phyloP scores from a whole-genome alignment of 2,797 vertebrate genomes.

The Xenopus petersii region DNA sequence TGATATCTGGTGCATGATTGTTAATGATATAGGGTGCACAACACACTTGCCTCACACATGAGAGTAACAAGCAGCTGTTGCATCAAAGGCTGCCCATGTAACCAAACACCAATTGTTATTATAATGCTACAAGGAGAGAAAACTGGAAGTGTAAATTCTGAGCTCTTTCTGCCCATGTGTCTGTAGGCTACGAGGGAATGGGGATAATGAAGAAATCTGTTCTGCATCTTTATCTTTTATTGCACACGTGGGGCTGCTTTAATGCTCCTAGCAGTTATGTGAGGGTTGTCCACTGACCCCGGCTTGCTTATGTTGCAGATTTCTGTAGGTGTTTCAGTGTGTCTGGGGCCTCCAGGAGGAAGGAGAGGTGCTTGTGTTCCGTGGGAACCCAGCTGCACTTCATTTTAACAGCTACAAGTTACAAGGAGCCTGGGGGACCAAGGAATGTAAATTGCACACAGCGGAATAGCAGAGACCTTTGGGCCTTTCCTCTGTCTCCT shows the following conservation, averaged over 20 bases:
- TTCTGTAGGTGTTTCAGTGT: slow-evolving; percentile 23
- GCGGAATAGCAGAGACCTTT: slow-evolving; percentile 1
- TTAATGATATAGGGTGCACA: too few relatives aligned
- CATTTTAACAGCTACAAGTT: slow-evolving; percentile 23
- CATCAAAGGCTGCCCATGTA: too few relatives aligned
- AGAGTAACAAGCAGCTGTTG: too few relatives aligned
- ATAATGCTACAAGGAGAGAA: too few relatives aligned
- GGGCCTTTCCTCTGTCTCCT: slow-evolving; percentile 9
- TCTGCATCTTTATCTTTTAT: not conserved
- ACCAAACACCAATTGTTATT: too few relatives aligned
- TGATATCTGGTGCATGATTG: too few relatives aligned
- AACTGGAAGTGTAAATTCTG: too few relatives aligned
- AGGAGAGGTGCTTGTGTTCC: slow-evolving; percentile 7
- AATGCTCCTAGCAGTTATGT: not conserved
- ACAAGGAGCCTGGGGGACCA: slow-evolving; percentile 24
- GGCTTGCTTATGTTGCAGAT: not conserved
- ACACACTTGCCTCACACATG: too few relatives aligned
- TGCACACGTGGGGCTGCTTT: not conserved
- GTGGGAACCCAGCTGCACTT: slow-evolving; percentile 42
- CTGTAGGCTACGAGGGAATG: not conserved
- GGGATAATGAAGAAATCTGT: not conserved
- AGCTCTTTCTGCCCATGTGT: too few relatives aligned
- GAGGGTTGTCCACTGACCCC: slow-evolving; percentile 18
- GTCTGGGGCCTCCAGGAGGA: not conserved
- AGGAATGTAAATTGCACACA: slow-evolving; percentile 25